These are phyloP conservation scores for Takifugu flavidus DNA, from an alignment of 2,113 vertebrate species.

Conservation along the genomic window DNA sequence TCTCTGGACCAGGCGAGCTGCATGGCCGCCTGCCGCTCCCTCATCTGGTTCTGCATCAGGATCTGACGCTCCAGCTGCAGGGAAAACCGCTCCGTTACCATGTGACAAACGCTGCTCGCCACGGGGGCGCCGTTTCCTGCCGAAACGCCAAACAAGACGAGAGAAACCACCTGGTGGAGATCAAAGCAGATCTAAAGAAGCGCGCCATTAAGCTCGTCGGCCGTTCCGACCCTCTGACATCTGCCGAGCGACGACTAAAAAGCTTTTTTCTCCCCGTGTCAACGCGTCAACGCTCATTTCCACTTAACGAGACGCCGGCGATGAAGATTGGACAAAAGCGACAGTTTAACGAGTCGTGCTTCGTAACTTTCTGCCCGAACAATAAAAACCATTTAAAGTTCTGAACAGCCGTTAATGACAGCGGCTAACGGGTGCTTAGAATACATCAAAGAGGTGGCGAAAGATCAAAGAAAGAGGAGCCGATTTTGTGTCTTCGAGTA, in stretches of 20 bases:
- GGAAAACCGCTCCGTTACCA: not conserved
- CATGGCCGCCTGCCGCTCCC: slow-evolving; percentile 86
- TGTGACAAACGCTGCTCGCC: too few relatives aligned
- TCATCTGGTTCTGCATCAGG: slow-evolving; percentile 87
- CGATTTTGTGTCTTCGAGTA: too few relatives aligned
- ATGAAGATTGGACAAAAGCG: not conserved
- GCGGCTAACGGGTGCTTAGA: too few relatives aligned
- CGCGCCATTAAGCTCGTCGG: too few relatives aligned
- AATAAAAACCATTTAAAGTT: too few relatives aligned
- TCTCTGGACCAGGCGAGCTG: slow-evolving; percentile 87
- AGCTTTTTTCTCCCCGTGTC: slow-evolving; percentile 23
- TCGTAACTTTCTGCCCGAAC: too few relatives aligned
- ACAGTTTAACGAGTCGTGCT: too few relatives aligned
- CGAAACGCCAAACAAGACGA: not conserved
- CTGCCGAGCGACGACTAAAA: slow-evolving; percentile 26
- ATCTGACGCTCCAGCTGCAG: slow-evolving; percentile 87
- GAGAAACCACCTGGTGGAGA: not conserved
- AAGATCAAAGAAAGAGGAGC: too few relatives aligned
- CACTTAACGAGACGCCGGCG: slow-evolving; percentile 15
- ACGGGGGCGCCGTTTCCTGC: too few relatives aligned
- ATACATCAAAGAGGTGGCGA: too few relatives aligned
- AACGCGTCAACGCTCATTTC: slow-evolving; percentile 45
- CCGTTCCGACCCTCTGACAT: not conserved
- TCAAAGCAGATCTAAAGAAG: too few relatives aligned
- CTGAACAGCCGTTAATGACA: too few relatives aligned